Conservation (phyloP, 2,888 invertebrate species). For the Patella ulyssiponensis region DNA sequence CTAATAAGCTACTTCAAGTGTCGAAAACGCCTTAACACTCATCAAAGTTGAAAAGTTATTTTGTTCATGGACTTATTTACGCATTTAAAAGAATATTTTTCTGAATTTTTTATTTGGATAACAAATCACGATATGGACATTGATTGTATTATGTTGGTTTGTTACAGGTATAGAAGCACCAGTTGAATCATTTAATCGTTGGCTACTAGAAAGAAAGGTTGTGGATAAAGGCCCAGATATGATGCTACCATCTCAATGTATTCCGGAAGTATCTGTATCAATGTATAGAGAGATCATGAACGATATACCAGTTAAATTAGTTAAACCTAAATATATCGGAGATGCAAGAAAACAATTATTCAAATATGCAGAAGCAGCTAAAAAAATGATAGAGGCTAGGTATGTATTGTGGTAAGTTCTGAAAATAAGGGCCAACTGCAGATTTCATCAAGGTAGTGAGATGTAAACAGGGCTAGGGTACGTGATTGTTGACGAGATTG, state of each 20-base stretch:
- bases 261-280: slow-evolving; percentile 91
- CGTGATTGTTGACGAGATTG: too few relatives aligned
- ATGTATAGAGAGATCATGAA: slow-evolving; percentile 99
- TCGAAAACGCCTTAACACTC: too few relatives aligned
- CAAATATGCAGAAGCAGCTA: slow-evolving; percentile 95
- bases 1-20: too few relatives aligned
- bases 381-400: slow-evolving; percentile 93
- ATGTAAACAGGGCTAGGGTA: too few relatives aligned
- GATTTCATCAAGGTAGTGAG: too few relatives aligned
- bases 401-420: slow-evolving; percentile 48
- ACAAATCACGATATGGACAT: too few relatives aligned
- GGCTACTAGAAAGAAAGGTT: slow-evolving; percentile 96
- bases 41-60: too few relatives aligned
- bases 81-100: too few relatives aligned
- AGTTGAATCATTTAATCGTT: slow-evolving; percentile 93
- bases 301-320: slow-evolving; percentile 95
- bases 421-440: too few relatives aligned
- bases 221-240: slow-evolving; percentile 92
- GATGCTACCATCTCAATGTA: slow-evolving; percentile 90
- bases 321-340: slow-evolving; percentile 94
- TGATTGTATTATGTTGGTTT: not conserved
- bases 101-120: too few relatives aligned
- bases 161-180: slow-evolving; percentile 87
- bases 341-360: slow-evolving; percentile 95
- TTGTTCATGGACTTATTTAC: too few relatives aligned